Percentiles rank a stretch among this genome's conserved stretches.
phyloP scores from a whole-genome alignment of 2,797 vertebrate genomes.

The Alexandromys oeconomus region DNA sequence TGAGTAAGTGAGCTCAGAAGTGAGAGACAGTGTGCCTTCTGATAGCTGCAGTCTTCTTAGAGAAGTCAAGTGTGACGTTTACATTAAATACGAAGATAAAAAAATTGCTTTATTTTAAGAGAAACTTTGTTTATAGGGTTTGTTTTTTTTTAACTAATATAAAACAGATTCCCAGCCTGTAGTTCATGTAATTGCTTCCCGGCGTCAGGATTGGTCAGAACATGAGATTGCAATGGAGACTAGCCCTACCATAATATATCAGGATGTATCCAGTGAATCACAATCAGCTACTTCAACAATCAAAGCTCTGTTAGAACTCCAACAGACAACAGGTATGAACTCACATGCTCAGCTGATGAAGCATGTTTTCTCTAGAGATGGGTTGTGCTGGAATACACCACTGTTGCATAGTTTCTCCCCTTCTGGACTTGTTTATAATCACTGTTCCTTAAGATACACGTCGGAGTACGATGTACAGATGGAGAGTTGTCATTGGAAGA shows the following conservation, averaged over 20 bases:
- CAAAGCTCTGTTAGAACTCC: conserved; percentile 97
- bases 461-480: background rate
- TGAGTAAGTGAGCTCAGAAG: conserved; percentile 69
- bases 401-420: conserved; percentile 61
- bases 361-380: conserved; percentile 78
- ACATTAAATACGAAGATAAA: conserved; percentile 73
- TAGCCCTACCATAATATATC: conserved; percentile 96
- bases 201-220: conserved; percentile 97
- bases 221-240: conserved; percentile 97
- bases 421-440: conserved; percentile 71
- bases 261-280: conserved; percentile 95
- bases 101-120: conserved; percentile 73
- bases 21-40: conserved; percentile 49
- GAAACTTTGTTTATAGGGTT: conserved; percentile 84
- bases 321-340: conserved; percentile 95
- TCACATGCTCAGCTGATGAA: conserved; percentile 79
- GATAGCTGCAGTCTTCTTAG: conserved; percentile 67
- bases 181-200: conserved; percentile 96
- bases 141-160: conserved; percentile 74
- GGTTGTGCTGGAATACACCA: conserved; percentile 76
- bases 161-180: conserved; percentile 94
- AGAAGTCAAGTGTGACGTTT: conserved; percentile 77
- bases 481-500: conserved; percentile 29
- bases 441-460: conserved; percentile 55
- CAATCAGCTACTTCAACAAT: conserved; percentile 98